Evolutionary conservation across 2,113 vertebrate species (phyloP).

Genomic region (Cavia aperea): DNA sequence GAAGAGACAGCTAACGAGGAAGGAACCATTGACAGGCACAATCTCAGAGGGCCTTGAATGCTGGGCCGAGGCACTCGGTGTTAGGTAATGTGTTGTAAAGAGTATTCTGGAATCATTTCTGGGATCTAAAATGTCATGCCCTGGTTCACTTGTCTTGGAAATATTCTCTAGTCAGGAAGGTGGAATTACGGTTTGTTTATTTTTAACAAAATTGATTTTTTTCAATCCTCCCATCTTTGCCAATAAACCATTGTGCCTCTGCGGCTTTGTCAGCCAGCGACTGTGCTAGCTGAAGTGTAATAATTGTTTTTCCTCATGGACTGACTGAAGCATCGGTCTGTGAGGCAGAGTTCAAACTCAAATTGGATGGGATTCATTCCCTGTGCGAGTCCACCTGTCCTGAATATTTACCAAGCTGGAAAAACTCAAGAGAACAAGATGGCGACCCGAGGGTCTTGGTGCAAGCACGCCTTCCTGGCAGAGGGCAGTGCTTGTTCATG

Average conservation of each 20-base stretch:
- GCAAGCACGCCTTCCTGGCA: neutral
- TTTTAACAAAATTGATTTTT: constrained; percentile 78
- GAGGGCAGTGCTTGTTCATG: neutral
- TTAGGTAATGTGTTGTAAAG: neutral
- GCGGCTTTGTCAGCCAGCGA: constrained; percentile 62
- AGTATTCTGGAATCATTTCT: constrained; percentile 45
- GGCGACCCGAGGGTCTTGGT: neutral
- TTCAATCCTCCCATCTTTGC: constrained; percentile 55
- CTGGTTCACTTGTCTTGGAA: constrained; percentile 68
- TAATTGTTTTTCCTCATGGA: constrained; percentile 74
- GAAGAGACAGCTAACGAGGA: neutral
- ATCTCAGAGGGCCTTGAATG: neutral
- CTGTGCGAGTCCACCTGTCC: constrained; percentile 70
- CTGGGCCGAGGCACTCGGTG: neutral
- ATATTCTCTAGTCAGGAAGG: constrained; percentile 62
- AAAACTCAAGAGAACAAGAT: constrained; percentile 3
- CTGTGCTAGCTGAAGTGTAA: constrained; percentile 71
- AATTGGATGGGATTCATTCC: constrained; percentile 70
- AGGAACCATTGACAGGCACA: neutral
- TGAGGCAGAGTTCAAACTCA: constrained; percentile 77
- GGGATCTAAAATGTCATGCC: constrained; percentile 52
- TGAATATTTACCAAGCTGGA: constrained; percentile 70
- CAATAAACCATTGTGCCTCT: constrained; percentile 63
- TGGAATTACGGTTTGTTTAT: constrained; percentile 72
- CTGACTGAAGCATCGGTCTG: constrained; percentile 69